These are phyloP conservation scores for Stomatorhinus walkeri DNA, from an alignment of 2,797 vertebrate genomes.

Conservation along the genomic window DNA sequence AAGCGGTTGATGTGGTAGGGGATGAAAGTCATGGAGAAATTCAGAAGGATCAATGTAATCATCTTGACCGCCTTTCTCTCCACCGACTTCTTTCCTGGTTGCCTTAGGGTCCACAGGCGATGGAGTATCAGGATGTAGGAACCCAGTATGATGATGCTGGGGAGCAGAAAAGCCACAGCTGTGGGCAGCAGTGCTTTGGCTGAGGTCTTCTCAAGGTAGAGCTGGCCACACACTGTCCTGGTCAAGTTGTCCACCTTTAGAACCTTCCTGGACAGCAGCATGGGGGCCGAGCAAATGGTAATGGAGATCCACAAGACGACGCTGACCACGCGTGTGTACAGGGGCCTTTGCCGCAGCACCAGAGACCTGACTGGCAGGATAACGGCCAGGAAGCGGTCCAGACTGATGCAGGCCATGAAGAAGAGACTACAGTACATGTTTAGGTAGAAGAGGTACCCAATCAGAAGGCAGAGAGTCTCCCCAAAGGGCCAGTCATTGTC, in stretches of 20 bases:
- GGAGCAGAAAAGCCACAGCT: constrained; percentile 53
- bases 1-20: constrained; percentile 61
- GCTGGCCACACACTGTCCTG: constrained; percentile 42
- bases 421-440: constrained; percentile 68
- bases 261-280: constrained; percentile 40
- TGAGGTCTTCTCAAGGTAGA: constrained; percentile 57
- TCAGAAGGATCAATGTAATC: constrained; percentile 54
- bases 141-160: constrained; percentile 45
- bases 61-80: constrained; percentile 54
- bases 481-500: constrained; percentile 55
- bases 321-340: constrained; percentile 46
- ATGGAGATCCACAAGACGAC: constrained; percentile 49
- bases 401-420: constrained; percentile 60
- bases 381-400: constrained; percentile 59
- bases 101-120: constrained; percentile 46
- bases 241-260: constrained; percentile 26
- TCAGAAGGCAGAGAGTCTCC: constrained; percentile 44
- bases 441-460: constrained; percentile 61
- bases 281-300: constrained; percentile 45
- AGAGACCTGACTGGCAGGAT: constrained; percentile 45
- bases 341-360: constrained; percentile 40
- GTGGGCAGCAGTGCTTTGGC: constrained; percentile 49
- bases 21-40: constrained; percentile 58
- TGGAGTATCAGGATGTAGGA: constrained; percentile 56
- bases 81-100: constrained; percentile 27